Base-by-base conservation (phyloP, 2,113 vertebrate genomes). In the Sinocyclocheilus grahami region DNA sequence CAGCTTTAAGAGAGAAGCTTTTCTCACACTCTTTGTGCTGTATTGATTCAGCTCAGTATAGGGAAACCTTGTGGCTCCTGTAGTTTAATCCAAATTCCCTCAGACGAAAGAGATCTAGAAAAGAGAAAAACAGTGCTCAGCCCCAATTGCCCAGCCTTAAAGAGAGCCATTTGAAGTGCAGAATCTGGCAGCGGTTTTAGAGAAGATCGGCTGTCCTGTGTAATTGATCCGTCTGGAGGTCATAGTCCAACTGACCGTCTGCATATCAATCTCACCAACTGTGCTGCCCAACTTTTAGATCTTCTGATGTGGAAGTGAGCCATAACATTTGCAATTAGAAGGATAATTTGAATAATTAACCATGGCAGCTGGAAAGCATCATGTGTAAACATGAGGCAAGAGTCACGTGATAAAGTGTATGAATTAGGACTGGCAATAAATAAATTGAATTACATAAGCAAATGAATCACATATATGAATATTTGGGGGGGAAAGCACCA, bases 21-120 rank as follows among this genome's bases (percentile, higher is more conserved):
- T 86, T 88, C 83, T 81, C 62, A 76, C 60, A 67, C 42, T 88
- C 83, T 80, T 69, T 86, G 82, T 77, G 63, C 22, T 37, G 80
- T 86, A 89, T 89, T 55, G 85, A 89, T 89, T 86, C 71, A 24
- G 58, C 85, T 83, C 62, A 78, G 65, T 78, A 77, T 75, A 46
- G 48, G 20, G 48, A 83, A 84, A 86, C 67, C 60, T 82, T 88
- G 37, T 88, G 82, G 58, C 88, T 84, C 69, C 53, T 72, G 78
- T 37, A 82, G 82, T 75, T 84, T 77, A 84, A 86, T 86, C 82
- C 71, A 77, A 79, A 87, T 84, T 86, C 75, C 67, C 27, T 86
- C 27, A 77, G 60, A 81, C 16, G 46, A 63, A 63, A 20, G 48
- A 81, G 55, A 48, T 60, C 58, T 80, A 48, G 14, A 63, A 60